Conservation (phyloP, 2,888 invertebrate genomes). For the Campaea margaritaria region DNA sequence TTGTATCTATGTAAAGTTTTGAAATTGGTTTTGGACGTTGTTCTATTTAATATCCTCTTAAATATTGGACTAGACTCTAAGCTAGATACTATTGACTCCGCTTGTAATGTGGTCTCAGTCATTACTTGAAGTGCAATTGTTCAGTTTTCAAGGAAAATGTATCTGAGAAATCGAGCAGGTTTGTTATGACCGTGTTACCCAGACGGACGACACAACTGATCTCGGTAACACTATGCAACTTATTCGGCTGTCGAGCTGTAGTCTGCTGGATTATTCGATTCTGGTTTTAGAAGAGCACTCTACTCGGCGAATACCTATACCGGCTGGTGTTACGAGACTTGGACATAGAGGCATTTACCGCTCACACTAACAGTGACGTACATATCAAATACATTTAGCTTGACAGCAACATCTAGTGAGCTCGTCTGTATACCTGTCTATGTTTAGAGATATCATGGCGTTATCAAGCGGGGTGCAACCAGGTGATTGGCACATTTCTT, state of each 20-base stretch:
- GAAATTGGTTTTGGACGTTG: slow-evolving; percentile 11
- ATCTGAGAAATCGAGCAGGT: too few relatives aligned
- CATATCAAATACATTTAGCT: not conserved
- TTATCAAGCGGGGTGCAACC: slow-evolving; percentile 49
- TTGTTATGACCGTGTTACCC: too few relatives aligned
- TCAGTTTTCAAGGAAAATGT: not conserved
- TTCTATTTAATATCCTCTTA: slow-evolving; percentile 6
- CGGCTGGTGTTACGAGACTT: too few relatives aligned
- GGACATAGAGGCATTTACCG: too few relatives aligned
- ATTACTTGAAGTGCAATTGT: not conserved
- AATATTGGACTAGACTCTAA: slow-evolving; percentile 26
- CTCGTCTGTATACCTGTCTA: not conserved
- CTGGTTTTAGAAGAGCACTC: too few relatives aligned
- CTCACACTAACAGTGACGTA: not conserved
- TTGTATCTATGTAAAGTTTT: slow-evolving; percentile 3
- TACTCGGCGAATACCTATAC: too few relatives aligned
- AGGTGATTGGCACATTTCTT: slow-evolving; percentile 73
- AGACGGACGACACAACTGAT: too few relatives aligned
- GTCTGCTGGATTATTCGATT: too few relatives aligned
- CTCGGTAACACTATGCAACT: too few relatives aligned
- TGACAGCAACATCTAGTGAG: not conserved
- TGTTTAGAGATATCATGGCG: slow-evolving; percentile 6
- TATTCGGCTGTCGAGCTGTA: too few relatives aligned
- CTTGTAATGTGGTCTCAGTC: slow-evolving; percentile 1
- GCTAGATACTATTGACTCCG: slow-evolving; percentile 21